These are phyloP conservation scores for Microchrysa polita DNA, from an alignment of 2,888 invertebrate species.

Conservation along the genomic window DNA sequence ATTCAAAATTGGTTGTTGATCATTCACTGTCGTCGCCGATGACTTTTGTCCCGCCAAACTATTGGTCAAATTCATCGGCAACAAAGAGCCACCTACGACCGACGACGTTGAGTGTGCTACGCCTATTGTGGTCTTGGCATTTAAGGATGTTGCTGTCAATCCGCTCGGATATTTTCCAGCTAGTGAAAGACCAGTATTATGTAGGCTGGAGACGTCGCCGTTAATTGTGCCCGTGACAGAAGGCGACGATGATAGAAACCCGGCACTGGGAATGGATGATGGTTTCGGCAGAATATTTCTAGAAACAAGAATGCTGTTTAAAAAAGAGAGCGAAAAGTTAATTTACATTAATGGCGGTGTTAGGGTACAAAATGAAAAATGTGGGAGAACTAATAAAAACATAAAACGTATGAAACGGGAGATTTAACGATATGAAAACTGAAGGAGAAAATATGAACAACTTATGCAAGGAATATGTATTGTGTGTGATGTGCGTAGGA, in stretches of 20 bases:
- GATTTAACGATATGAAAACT: conserved; percentile 27
- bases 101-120: not conserved
- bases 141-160: conserved; percentile 5
- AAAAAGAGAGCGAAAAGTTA: conserved; percentile 52
- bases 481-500: not conserved
- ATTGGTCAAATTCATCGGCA: conserved; percentile 30
- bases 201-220: conserved; percentile 18
- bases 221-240: conserved; percentile 13
- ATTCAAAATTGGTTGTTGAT: conserved; percentile 53
- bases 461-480: not conserved
- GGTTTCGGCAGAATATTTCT: conserved; percentile 64
- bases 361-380: conserved; percentile 52
- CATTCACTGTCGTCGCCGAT: conserved; percentile 47
- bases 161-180: conserved; percentile 4
- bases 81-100: not conserved
- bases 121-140: not conserved
- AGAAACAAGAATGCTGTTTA: conserved; percentile 58
- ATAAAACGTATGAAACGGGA: conserved; percentile 44
- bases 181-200: conserved; percentile 26
- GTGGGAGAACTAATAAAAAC: conserved; percentile 36
- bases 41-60: not conserved
- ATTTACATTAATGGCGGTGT: conserved; percentile 55
- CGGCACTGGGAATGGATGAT: conserved; percentile 48
- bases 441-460: conserved; percentile 12
- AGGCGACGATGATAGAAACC: too few relatives aligned